Evolutionary conservation across 2,797 vertebrate genomes (phyloP), one percentile per base, ranked within the genome.

Genomic region (Thaleichthys pacificus): DNA sequence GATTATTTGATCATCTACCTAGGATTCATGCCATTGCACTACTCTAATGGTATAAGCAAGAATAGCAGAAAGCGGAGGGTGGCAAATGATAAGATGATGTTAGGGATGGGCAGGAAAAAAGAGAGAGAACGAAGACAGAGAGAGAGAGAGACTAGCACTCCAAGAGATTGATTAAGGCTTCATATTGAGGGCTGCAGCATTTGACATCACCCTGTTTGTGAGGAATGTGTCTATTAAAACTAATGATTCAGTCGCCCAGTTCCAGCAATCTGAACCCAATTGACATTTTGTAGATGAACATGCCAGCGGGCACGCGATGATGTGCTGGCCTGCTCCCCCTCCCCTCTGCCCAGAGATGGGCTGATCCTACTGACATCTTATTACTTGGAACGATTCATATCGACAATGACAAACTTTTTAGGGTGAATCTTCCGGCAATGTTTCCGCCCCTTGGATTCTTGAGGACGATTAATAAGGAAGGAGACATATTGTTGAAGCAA

Each of bases 341-440:
- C 22, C 49, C 68, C 76, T 81, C 77, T 75, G 51, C 1, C 19
- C 51, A 49, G 77, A 87, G 85, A 83, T 82, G 68, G 79, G 84
- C 71, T 80, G 73, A 82, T 80, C 77, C 80, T 60, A 78, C 68
- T 84, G 85, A 89, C 85, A 87, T 84, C 83, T 89, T 80, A 87
- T 89, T 90, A 92, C 84, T 81, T 76, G 69, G 70, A 76, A 80
- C 78, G 67, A 77, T 84, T 80, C 74, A 80, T 86, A 84, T 84
- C 79, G 82, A 87, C 77, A 80, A 75, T 32, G 56, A 72, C 21
- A 73, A 73, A 78, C 56, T 61, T 79, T 77, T 69, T 56, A 56
- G 51, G 51, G 51, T 17, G 51, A 56, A 7, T 71, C 66, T 3
- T 0, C n/a, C 56, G 35, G 61, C 51, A 9, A 24, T 71, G 66